Base-by-base conservation (phyloP, 37 sponge, comb jelly and placozoan species). In the Cliona cf. orientalis region DNA sequence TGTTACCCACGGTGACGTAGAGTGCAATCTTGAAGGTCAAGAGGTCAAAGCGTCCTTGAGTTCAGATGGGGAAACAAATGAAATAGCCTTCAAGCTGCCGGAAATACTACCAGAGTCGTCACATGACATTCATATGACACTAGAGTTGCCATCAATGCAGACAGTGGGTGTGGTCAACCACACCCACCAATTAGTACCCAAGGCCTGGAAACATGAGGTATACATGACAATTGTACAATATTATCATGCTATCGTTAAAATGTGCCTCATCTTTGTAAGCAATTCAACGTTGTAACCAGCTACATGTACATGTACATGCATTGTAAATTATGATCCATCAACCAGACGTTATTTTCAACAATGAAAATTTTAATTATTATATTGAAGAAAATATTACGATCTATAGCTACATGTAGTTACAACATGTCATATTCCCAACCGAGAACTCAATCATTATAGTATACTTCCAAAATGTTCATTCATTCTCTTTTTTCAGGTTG, bases 121-220 rank as follows among this genome's bases (percentile, higher is more conserved):
- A 56, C 67, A 46, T 45, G 67, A 66, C 21, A 33, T 28, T 17
- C 53, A 65, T 21, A 29, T 79, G 67, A 66, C 39, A 17, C 6
- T 79, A 23, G 9, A 9, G 19, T 0, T 66, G 4, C 67, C 56
- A 23, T 58, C 62, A 53, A 22, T 49, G 79, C 9, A n/a, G 41
- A 2, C 9, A 38, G 42, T 75, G 7, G 12, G 1, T 59, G 61
- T 23, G 34, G 26, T 28, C 33, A 35, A 34, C 35, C 2, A 66
- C 37, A 23, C 67, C 53, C 55, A 46, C 22, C 68, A 31, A 2
- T 58, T n/a, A 14, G 42, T 45, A n/a, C 46, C 44, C 6, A 23
- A 23, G 21, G 67, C 79, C 19, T 79, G 79, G 79, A 65, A 66
- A 39, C 81, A 71, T 70, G 71, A 68, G 80, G 67, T 79, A 42